A percentile compares a stretch with the other conserved stretches of the same genome.
Conservation (phyloP, 2,797 vertebrate genomes). For the Crocodylus rhombifer region DNA sequence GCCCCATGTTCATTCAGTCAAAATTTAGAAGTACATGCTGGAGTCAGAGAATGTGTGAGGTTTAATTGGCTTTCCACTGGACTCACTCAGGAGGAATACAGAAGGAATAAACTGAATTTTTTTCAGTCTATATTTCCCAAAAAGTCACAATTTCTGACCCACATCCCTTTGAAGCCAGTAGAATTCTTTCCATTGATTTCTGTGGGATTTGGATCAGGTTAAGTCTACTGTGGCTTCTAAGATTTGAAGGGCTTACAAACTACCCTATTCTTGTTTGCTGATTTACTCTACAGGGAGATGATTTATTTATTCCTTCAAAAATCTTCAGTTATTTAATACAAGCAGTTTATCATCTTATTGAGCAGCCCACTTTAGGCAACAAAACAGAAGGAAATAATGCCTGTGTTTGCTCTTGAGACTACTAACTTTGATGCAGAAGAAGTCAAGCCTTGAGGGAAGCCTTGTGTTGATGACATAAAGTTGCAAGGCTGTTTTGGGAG, state of each 20-base stretch:
- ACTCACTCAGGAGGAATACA: slow-evolving; percentile 7
- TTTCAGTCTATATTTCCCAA: neutral
- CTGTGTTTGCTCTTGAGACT: slow-evolving; percentile 13
- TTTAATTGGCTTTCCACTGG: slow-evolving; percentile 32
- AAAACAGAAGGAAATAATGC: slow-evolving; percentile 53
- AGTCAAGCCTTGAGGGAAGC: neutral
- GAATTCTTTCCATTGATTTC: slow-evolving; percentile 15
- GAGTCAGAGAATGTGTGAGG: neutral
- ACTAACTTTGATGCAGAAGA: slow-evolving; percentile 33
- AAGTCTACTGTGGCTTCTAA: slow-evolving; percentile 12
- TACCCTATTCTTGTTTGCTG: slow-evolving; percentile 16
- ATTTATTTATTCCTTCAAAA: slow-evolving; percentile 65
- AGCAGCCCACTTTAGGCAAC: slow-evolving; percentile 50
- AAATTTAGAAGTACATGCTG: neutral
- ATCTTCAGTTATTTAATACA: slow-evolving; percentile 56
- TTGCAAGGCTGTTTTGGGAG: neutral
- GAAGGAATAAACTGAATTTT: neutral
- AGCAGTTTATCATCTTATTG: slow-evolving; percentile 73
- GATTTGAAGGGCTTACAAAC: slow-evolving; percentile 38
- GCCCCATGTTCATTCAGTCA: neutral
- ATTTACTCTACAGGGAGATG: slow-evolving; percentile 20
- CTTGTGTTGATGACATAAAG: neutral
- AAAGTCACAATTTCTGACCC: neutral
- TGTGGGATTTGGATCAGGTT: neutral
- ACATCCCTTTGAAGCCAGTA: neutral